Conservation (phyloP, 1,140 invertebrate genomes). For the Megalopta genalis region DNA sequence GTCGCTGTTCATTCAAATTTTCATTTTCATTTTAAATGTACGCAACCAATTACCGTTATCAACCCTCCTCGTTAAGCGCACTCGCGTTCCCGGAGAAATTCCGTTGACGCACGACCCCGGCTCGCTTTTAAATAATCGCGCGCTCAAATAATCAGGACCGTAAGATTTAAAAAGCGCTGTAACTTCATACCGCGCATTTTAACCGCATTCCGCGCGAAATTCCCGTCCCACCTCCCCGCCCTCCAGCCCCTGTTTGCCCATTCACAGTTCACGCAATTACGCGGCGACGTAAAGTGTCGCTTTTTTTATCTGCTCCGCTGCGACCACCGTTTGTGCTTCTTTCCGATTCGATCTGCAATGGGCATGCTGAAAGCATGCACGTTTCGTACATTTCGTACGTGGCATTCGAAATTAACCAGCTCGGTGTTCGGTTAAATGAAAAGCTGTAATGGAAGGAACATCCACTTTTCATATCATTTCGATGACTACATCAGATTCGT, state of each 20-base stretch:
- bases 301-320: background rate
- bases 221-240: too few relatives aligned
- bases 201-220: slow-evolving; percentile 3
- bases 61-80: slow-evolving; percentile 16
- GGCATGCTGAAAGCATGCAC: too few relatives aligned
- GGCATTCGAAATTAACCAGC: too few relatives aligned
- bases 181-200: background rate
- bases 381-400: too few relatives aligned
- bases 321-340: background rate
- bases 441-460: too few relatives aligned
- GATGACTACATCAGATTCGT: too few relatives aligned
- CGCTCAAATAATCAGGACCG: slow-evolving; percentile 10
- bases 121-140: slow-evolving; percentile 23
- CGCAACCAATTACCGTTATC: slow-evolving; percentile 22
- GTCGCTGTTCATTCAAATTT: slow-evolving; percentile 17
- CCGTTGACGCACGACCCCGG: slow-evolving; percentile 21
- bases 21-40: slow-evolving; percentile 1
- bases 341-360: background rate
- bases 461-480: too few relatives aligned
- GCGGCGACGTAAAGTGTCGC: background rate
- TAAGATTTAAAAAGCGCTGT: slow-evolving; percentile 20
- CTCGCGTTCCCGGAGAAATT: slow-evolving; percentile 20
- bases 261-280: slow-evolving; percentile 20
- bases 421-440: too few relatives aligned
- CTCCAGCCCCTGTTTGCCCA: background rate